A percentile compares a stretch with the other conserved stretches of the same genome.
These are phyloP conservation scores for Neodiprion fabricii DNA, from an alignment of 1,140 invertebrate species.

Conservation along the genomic window DNA sequence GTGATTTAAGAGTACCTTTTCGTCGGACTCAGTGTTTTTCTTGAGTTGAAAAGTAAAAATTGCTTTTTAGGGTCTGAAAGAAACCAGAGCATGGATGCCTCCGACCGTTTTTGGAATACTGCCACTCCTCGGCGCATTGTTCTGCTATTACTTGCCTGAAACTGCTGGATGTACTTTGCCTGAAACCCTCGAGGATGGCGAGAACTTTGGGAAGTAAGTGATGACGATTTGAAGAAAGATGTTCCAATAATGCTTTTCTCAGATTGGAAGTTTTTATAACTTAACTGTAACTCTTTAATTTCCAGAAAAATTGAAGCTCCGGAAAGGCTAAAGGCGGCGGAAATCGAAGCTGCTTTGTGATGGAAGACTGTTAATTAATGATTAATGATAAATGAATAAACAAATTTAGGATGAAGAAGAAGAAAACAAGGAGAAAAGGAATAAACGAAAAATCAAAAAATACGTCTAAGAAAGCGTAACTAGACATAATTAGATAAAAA, in stretches of 20 bases:
- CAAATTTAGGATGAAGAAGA: neutral
- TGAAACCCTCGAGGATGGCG: conserved; percentile 80
- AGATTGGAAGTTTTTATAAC: neutral
- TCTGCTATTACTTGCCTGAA: conserved; percentile 76
- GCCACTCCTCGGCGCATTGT: conserved; percentile 68
- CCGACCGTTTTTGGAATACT: conserved; percentile 72
- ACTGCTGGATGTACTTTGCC: conserved; percentile 76
- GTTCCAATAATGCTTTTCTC: neutral
- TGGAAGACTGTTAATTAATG: neutral
- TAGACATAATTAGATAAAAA: neutral
- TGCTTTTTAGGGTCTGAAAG: conserved; percentile 45
- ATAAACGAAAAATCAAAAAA: neutral
- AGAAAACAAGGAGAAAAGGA: neutral
- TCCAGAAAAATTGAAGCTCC: conserved; percentile 32
- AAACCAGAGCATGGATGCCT: conserved; percentile 64
- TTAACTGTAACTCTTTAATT: conserved; percentile 6
- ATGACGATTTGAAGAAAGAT: neutral
- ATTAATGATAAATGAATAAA: conserved; percentile 13
- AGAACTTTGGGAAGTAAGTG: conserved; percentile 70
- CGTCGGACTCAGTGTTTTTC: no score
- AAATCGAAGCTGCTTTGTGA: conserved; percentile 42
- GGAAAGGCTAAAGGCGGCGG: conserved; percentile 32
- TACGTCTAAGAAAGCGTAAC: neutral
- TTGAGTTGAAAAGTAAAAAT: neutral
- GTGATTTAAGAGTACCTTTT: no score